Conservation (phyloP, 2,797 vertebrate species). For the Hephaestus fuliginosus region DNA sequence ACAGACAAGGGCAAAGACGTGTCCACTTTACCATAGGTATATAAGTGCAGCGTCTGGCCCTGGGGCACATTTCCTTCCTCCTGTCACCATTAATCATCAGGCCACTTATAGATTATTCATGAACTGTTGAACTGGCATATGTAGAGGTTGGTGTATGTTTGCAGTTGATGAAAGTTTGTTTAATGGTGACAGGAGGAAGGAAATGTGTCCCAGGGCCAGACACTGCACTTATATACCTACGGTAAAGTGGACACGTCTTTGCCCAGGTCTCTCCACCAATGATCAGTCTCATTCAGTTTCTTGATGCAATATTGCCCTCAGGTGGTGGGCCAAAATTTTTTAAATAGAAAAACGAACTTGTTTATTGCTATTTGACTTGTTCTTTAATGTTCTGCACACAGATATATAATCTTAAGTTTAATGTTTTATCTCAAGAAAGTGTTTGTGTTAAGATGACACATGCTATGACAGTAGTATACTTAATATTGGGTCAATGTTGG, state of each 20-base stretch:
- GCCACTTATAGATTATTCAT: no score
- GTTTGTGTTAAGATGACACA: background rate
- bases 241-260: no score
- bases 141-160: no score
- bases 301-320: slow-evolving; percentile 61
- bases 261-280: background rate
- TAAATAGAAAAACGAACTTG: background rate
- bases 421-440: background rate
- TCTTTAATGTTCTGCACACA: background rate
- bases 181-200: no score
- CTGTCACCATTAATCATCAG: background rate
- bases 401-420: background rate
- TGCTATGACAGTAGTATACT: background rate
- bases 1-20: background rate
- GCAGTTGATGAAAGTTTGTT: no score
- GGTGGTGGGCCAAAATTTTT: slow-evolving; percentile 40
- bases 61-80: background rate
- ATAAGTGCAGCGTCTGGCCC: no score
- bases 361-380: background rate
- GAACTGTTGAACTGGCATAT: no score
- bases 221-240: no score
- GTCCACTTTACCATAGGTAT: background rate
- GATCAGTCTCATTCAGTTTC: background rate
- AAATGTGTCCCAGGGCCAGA: no score
- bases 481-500: background rate